A percentile compares a stretch with the other conserved stretches of the same genome.
phyloP scores from a whole-genome alignment of 1,140 invertebrate genomes.

The Artemia franciscana region DNA sequence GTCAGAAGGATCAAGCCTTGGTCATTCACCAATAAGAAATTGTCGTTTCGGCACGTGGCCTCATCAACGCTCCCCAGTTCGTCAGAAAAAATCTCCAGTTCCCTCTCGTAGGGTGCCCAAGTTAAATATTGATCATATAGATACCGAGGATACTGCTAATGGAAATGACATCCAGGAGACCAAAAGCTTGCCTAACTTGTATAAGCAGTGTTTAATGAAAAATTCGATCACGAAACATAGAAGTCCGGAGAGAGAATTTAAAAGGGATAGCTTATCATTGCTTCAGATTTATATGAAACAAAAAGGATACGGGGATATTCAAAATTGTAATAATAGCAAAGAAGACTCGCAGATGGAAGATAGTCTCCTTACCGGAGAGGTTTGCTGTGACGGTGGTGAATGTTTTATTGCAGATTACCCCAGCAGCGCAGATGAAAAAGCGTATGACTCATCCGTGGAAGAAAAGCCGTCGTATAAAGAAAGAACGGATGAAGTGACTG shows the following conservation, averaged over 20 bases:
- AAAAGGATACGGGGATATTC: background rate
- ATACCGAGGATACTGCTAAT: background rate
- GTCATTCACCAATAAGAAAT: conserved; percentile 1
- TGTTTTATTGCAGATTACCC: conserved; percentile 9
- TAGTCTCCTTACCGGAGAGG: conserved; percentile 3
- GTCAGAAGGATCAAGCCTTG: conserved; percentile 1
- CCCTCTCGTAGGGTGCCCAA: conserved; percentile 8
- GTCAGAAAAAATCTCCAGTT: conserved; percentile 6
- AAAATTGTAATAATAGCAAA: conserved; percentile 1
- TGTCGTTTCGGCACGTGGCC: conserved; percentile 4
- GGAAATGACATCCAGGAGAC: conserved; percentile 26
- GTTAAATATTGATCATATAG: conserved; percentile 1
- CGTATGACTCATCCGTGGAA: background rate
- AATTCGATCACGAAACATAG: background rate
- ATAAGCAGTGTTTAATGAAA: conserved; percentile 4
- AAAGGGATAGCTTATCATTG: conserved; percentile 2
- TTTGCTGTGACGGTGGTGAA: conserved; percentile 8
- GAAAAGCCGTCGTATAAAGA: conserved; percentile 2
- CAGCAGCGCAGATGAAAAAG: conserved; percentile 9
- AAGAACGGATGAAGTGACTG: background rate
- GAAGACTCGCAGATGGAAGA: background rate
- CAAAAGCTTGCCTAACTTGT: conserved; percentile 45
- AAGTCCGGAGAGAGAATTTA: background rate
- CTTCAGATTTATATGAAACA: conserved; percentile 11
- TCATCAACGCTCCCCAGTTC: conserved; percentile 4